Evolutionary conservation across 2,113 vertebrate genomes (phyloP).

Genomic region (Heterochromis multidens): DNA sequence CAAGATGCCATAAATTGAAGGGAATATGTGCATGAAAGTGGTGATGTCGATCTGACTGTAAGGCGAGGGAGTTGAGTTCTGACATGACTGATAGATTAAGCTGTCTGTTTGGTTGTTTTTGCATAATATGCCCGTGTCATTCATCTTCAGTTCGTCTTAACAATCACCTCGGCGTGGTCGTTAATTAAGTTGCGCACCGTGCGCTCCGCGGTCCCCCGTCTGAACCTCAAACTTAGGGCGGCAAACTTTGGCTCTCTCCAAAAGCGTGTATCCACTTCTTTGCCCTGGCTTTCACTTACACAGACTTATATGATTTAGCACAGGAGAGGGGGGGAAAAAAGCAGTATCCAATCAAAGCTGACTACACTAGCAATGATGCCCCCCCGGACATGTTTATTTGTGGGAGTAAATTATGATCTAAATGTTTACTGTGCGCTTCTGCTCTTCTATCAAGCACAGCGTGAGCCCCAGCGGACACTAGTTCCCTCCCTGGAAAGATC

Average conservation of each 20-base stretch:
- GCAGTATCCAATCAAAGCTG: neutral
- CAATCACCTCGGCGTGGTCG: neutral
- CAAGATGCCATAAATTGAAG: constrained; percentile 77
- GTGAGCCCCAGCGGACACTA: neutral
- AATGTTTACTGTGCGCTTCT: neutral
- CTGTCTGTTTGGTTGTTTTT: constrained; percentile 38
- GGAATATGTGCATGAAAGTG: constrained; percentile 80
- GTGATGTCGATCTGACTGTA: constrained; percentile 63
- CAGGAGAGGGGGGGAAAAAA: neutral
- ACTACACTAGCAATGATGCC: neutral
- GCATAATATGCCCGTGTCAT: constrained; percentile 55
- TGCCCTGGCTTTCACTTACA: neutral
- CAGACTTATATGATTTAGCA: neutral
- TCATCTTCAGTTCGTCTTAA: constrained; percentile 61
- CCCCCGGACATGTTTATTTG: neutral
- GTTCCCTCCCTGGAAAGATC: constrained; percentile 46
- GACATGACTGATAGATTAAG: constrained; percentile 46
- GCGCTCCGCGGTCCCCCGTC: neutral
- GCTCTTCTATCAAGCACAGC: neutral
- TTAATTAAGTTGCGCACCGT: neutral
- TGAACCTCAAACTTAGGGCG: constrained; percentile 33
- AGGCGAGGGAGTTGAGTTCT: neutral
- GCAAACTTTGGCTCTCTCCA: constrained; percentile 4
- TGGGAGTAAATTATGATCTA: constrained; percentile 12
- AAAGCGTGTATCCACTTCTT: neutral